Conservation (phyloP, 2,888 invertebrate species). For the Ichneumoninae sp. region DNA sequence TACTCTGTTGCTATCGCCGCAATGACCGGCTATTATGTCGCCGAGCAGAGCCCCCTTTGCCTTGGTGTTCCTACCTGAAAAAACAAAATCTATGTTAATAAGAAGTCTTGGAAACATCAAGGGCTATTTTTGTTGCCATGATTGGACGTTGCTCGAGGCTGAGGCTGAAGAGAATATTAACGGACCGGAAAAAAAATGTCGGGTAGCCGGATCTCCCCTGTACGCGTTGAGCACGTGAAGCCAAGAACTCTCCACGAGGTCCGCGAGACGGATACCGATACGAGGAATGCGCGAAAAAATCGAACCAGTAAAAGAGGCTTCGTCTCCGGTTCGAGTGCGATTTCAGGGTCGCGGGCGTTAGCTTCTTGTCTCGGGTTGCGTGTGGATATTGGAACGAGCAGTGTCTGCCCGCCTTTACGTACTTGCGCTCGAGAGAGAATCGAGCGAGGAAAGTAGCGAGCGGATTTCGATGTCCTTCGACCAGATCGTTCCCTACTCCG, state of each 20-base stretch:
- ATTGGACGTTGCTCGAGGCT: neutral
- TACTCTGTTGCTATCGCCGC: neutral
- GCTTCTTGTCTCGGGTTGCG: constrained; percentile 3
- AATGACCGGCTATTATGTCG: constrained; percentile 2
- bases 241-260: neutral
- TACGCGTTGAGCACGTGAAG: neutral
- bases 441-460: constrained; percentile 31
- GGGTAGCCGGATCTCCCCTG: neutral
- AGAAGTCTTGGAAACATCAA: neutral
- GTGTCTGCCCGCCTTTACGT: neutral
- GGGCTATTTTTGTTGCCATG: neutral
- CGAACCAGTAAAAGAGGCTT: constrained; percentile 32
- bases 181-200: neutral
- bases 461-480: constrained; percentile 62
- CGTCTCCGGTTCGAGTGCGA: constrained; percentile 44
- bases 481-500: constrained; percentile 32
- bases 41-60: neutral
- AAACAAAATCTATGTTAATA: neutral
- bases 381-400: neutral
- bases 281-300: constrained; percentile 31
- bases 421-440: neutral
- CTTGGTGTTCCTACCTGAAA: neutral
- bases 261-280: constrained; percentile 18
- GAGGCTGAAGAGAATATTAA: neutral
- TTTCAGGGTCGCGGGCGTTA: constrained; percentile 42